Evolutionary conservation across 2,113 vertebrate species (phyloP).

Genomic region (Amblyopsis rosae): DNA sequence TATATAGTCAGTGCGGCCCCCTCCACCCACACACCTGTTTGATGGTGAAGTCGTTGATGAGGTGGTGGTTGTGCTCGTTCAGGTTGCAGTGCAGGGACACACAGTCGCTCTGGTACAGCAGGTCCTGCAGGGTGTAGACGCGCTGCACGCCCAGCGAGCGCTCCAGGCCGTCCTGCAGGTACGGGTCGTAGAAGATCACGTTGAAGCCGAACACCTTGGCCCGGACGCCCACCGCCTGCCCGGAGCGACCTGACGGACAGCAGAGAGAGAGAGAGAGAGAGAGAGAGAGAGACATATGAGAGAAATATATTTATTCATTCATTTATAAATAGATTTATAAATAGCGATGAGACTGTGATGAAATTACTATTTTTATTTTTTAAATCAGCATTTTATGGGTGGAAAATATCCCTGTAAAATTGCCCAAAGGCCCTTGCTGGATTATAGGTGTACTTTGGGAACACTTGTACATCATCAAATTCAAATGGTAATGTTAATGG

Average conservation of each 20-base stretch:
- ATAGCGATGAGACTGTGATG: no score
- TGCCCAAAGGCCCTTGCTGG: no score
- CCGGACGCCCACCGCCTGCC: conserved; percentile 94
- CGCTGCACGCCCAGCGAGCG: conserved; percentile 95
- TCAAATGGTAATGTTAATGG: no score
- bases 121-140: conserved; percentile 97
- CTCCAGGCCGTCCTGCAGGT: conserved; percentile 97
- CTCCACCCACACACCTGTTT: conserved; percentile 85
- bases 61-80: conserved; percentile 98
- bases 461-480: no score
- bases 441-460: no score
- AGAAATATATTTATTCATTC: no score
- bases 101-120: conserved; percentile 98
- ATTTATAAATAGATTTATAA: no score
- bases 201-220: conserved; percentile 98
- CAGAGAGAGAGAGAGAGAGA: background rate
- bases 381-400: no score
- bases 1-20: background rate
- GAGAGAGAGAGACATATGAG: background rate
- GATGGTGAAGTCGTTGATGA: conserved; percentile 99
- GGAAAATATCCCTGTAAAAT: no score
- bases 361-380: no score
- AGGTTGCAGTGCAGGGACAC: conserved; percentile 98
- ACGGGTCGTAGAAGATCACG: conserved; percentile 97
- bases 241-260: conserved; percentile 86